These are phyloP conservation scores for Eurypyga helias DNA, from an alignment of 2,113 vertebrate genomes.

Conservation along the genomic window DNA sequence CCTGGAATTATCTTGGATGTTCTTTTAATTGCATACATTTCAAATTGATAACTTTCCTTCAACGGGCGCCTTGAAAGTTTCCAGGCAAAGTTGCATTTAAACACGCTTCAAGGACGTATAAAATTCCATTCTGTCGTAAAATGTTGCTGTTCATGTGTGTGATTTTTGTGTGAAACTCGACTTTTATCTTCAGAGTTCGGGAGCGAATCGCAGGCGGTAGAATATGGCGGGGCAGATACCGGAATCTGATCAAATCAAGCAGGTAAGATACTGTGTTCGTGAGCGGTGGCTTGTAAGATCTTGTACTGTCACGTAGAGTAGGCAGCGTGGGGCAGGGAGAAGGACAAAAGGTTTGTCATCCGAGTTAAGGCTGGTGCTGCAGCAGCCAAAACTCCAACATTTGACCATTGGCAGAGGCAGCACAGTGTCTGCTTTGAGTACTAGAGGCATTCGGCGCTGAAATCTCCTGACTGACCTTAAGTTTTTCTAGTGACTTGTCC, in stretches of 20 bases:
- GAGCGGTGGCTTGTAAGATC: neutral
- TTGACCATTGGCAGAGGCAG: neutral
- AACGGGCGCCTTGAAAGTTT: neutral
- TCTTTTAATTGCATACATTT: neutral
- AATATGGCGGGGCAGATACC: conserved; percentile 89
- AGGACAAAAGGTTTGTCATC: neutral
- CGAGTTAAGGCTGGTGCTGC: neutral
- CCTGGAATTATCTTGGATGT: neutral
- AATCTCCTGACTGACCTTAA: neutral
- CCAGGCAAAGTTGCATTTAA: neutral
- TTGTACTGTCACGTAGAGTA: neutral
- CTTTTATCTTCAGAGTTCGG: conserved; percentile 60
- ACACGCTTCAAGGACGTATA: neutral
- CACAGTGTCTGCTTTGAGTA: neutral
- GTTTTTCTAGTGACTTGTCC: neutral
- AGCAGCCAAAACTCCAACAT: neutral
- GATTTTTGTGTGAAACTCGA: neutral
- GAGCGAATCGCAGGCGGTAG: neutral
- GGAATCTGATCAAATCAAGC: conserved; percentile 96
- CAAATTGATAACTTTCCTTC: neutral
- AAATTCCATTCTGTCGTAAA: neutral
- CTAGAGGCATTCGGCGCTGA: neutral
- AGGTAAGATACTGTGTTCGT: conserved; percentile 78
- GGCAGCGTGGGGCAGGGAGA: neutral
- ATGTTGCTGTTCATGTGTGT: neutral